phyloP scores from a whole-genome alignment of 2,888 invertebrate genomes.

The Hylaea fasciaria region DNA sequence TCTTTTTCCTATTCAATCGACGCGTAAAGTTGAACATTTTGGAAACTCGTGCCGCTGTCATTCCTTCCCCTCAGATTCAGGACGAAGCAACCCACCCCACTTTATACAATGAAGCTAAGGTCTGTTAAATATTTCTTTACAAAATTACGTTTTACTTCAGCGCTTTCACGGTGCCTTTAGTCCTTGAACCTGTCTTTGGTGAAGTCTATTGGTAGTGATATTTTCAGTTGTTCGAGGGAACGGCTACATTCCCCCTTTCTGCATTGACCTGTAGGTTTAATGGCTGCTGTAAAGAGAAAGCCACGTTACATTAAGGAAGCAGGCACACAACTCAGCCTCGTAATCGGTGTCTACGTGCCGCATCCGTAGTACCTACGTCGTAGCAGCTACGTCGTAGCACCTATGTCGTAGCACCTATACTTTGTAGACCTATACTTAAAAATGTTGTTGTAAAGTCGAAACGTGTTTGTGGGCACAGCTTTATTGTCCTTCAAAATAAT shows the following conservation, averaged over 20 bases:
- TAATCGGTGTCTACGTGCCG: slow-evolving; percentile 23
- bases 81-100: too few species aligned
- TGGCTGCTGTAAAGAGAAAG: slow-evolving; percentile 14
- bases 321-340: slow-evolving; percentile 20
- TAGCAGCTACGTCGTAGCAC: slow-evolving; percentile 20
- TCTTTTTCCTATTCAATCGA: too few species aligned
- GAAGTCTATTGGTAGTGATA: background rate
- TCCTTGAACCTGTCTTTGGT: too few species aligned
- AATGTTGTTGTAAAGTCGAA: slow-evolving; percentile 14
- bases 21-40: too few species aligned
- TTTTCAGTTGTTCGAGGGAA: slow-evolving; percentile 2
- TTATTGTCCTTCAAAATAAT: too few species aligned
- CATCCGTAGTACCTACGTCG: slow-evolving; percentile 27
- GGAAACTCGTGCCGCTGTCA: too few species aligned
- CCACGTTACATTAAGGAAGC: slow-evolving; percentile 23
- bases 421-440: slow-evolving; percentile 15
- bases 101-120: too few species aligned
- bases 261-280: slow-evolving; percentile 11
- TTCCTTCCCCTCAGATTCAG: too few species aligned
- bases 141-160: too few species aligned
- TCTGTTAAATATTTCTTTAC: too few species aligned
- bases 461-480: slow-evolving; percentile 10
- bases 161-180: too few species aligned
- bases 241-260: background rate
- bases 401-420: slow-evolving; percentile 30